These are phyloP conservation scores for Huso huso DNA, from an alignment of 2,797 vertebrate genomes.

Conservation along the genomic window DNA sequence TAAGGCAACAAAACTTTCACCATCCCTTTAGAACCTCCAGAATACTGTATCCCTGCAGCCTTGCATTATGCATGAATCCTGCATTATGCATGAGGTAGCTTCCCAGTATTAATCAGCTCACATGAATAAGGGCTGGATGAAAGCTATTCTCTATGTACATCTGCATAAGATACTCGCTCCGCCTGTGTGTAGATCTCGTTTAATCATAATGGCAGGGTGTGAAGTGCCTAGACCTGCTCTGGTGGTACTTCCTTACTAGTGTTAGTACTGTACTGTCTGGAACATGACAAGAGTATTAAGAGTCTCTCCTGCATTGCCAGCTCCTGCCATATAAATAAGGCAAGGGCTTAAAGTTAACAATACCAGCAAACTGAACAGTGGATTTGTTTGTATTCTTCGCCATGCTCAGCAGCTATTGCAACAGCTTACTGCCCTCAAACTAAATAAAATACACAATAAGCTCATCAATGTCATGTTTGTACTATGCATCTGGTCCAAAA, in stretches of 20 bases:
- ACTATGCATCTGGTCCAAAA: too few species aligned
- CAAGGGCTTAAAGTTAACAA: conserved; percentile 20
- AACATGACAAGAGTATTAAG: conserved; percentile 29
- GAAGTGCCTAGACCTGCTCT: conserved; percentile 26
- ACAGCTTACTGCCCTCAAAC: neutral
- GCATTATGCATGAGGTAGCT: too few species aligned
- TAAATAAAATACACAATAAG: too few species aligned
- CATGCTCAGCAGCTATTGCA: conserved; percentile 26
- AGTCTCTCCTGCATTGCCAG: conserved; percentile 27
- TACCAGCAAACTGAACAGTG: conserved; percentile 36
- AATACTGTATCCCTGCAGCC: conserved; percentile 19
- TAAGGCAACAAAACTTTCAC: conserved; percentile 8
- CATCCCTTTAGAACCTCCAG: conserved; percentile 24
- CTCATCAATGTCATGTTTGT: too few species aligned
- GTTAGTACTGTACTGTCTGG: conserved; percentile 26
- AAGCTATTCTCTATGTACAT: too few species aligned
- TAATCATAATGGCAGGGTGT: conserved; percentile 21
- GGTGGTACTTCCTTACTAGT: conserved; percentile 34
- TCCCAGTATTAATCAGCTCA: too few species aligned
- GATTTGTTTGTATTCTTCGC: conserved; percentile 38
- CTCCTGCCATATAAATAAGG: conserved; percentile 32
- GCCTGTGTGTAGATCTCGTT: conserved; percentile 22
- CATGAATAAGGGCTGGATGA: too few species aligned
- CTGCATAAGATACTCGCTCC: conserved; percentile 24
- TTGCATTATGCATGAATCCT: conserved; percentile 38